phyloP scores from a whole-genome alignment of 2,888 invertebrate species.

The Drosophila niveifrons region DNA sequence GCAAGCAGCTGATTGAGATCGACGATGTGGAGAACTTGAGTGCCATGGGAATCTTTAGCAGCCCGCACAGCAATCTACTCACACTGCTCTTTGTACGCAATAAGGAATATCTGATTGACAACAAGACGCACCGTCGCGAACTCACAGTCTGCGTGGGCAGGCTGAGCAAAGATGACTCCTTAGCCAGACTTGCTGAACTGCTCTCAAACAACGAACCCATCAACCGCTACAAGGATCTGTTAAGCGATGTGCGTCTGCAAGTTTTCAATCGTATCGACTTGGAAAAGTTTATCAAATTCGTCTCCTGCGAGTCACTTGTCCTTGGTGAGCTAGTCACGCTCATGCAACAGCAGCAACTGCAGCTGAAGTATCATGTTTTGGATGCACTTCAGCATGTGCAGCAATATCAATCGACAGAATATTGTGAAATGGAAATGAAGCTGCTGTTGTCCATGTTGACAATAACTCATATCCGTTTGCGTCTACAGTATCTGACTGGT shows the following conservation, averaged over 20 bases:
- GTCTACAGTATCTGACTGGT: slow-evolving; percentile 61
- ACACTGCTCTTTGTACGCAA: slow-evolving; percentile 72
- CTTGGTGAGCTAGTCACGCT: slow-evolving; percentile 57
- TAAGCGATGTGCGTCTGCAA: slow-evolving; percentile 72
- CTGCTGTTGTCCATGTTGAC: slow-evolving; percentile 59
- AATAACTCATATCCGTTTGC: slow-evolving; percentile 66
- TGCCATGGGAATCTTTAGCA: slow-evolving; percentile 72
- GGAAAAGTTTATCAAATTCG: slow-evolving; percentile 35
- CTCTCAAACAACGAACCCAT: slow-evolving; percentile 40
- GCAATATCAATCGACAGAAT: slow-evolving; percentile 16
- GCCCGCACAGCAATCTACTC: slow-evolving; percentile 70
- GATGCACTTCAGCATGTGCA: slow-evolving; percentile 23
- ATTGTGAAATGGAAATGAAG: slow-evolving; percentile 28
- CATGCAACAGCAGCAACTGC: slow-evolving; percentile 67
- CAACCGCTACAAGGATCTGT: slow-evolving; percentile 61
- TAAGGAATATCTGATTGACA: slow-evolving; percentile 60
- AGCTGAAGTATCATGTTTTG: slow-evolving; percentile 70
- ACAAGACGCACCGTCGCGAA: slow-evolving; percentile 8
- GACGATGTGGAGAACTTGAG: slow-evolving; percentile 65
- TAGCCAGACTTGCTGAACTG: slow-evolving; percentile 21
- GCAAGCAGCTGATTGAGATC: slow-evolving; percentile 35
- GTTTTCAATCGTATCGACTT: slow-evolving; percentile 62
- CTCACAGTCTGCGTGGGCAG: slow-evolving; percentile 41
- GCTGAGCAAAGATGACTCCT: slow-evolving; percentile 23
- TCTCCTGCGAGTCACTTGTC: slow-evolving; percentile 30